Evolutionary conservation across 2,888 invertebrate genomes (phyloP), one percentile per base, ranked within the genome.

Genomic region (Papilio gigon): DNA sequence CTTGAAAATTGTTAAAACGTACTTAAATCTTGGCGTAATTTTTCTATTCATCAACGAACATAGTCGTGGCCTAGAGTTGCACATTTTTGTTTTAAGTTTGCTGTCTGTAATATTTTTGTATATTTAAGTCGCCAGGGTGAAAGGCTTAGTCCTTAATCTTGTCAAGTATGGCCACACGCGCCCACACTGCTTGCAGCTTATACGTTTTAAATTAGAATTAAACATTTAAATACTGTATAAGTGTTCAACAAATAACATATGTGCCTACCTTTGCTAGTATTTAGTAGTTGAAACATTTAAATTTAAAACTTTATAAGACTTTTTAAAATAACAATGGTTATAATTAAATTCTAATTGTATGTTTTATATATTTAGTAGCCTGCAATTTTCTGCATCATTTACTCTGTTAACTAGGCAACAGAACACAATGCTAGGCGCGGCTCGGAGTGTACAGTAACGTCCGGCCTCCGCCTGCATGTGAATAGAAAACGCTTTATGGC

Each of bases 381-480:
- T 30, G 9, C 35, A 65, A 58, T 65, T 42, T 65, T 65, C 30
- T 22, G 65, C 33, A 44, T 65, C 44, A 30, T 27, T 65, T 22
- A 53, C 40, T 14, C 27, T 20, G 17, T 14, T 17, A 40, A 30
- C 20, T 35, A 53, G n/a, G 20, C 50, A 9, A 27, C 20, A 42
- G 33, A n/a, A 63, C 35, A 67, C 62, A 58, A 63, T 68, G 58
- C n/a, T 44, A 37, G 37, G 25, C 50, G 1, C 47, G 56, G 22
- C 37, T 33, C 40, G 30, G 65, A 60, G 47, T 64, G 22, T 22
- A 37, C 37, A 37, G 68, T 53, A 33, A 1, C 9, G 33, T 20
- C 25, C 22, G 22, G 33, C 40, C 61, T n/a, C 30, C 17, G 14
- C 11, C 59, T 47, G 40, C 47, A 63, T 44, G 22, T 27, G 63